A percentile compares a stretch with the other conserved stretches of the same genome.
These are phyloP conservation scores for Atherinosoma microstoma DNA, from an alignment of 2,797 vertebrate genomes.

Conservation along the genomic window DNA sequence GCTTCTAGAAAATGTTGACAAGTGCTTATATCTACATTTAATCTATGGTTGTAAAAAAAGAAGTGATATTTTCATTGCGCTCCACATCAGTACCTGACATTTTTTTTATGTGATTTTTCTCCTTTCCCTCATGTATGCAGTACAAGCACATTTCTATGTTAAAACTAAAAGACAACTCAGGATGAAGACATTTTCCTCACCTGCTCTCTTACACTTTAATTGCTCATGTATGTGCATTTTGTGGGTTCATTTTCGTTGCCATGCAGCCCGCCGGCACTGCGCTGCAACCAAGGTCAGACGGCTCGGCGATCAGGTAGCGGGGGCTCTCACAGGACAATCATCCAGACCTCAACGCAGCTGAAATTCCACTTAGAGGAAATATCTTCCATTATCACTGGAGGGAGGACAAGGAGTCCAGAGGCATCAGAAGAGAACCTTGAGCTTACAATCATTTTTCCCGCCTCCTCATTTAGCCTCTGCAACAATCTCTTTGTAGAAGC, in stretches of 20 bases:
- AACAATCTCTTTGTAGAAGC: constrained; percentile 15
- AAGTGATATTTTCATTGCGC: too few relatives aligned
- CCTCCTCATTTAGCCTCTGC: constrained; percentile 49
- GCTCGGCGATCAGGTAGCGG: constrained; percentile 10
- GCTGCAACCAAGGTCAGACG: constrained; percentile 49
- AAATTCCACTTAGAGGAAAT: constrained; percentile 52
- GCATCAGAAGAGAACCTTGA: constrained; percentile 62
- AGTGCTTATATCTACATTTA: not conserved
- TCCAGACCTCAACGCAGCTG: constrained; percentile 11
- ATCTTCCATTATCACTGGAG: constrained; percentile 51
- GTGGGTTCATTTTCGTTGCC: not conserved
- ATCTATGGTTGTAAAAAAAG: too few relatives aligned
- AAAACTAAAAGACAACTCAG: too few relatives aligned
- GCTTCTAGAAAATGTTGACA: not conserved
- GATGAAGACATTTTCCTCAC: too few relatives aligned
- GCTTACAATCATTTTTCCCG: constrained; percentile 46
- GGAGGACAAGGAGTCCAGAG: constrained; percentile 47
- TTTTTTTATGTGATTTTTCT: not conserved
- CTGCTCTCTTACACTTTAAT: not conserved
- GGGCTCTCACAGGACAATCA: constrained; percentile 25
- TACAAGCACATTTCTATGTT: too few relatives aligned
- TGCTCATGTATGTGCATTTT: not conserved
- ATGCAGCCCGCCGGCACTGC: constrained; percentile 30
- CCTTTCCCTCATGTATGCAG: not conserved
- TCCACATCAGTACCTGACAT: too few relatives aligned